A percentile compares a stretch with the other conserved stretches of the same genome.
phyloP scores from a whole-genome alignment of 1,140 invertebrate species.

The Charaxes varanes region DNA sequence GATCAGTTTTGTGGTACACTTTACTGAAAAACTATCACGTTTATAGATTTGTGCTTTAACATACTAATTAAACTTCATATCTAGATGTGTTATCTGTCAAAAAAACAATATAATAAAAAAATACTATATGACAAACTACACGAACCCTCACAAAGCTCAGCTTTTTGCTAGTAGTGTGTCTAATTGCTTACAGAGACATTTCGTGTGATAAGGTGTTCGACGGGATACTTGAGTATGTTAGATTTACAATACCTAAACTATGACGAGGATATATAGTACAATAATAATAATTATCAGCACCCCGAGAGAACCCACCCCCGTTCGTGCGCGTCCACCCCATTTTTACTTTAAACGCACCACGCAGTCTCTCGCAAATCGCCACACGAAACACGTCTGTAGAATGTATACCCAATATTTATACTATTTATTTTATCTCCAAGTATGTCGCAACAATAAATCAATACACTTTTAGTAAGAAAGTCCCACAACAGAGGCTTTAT shows the following conservation, averaged over 20 bases:
- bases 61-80: no score
- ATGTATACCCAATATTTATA: slow-evolving; percentile 23
- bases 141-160: no score
- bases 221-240: not conserved
- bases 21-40: no score
- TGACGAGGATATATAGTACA: not conserved
- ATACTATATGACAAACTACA: no score
- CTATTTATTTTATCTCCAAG: slow-evolving; percentile 2
- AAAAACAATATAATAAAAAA: no score
- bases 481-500: not conserved
- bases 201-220: no score
- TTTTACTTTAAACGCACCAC: slow-evolving; percentile 42
- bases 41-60: no score
- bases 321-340: slow-evolving; percentile 47
- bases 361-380: slow-evolving; percentile 55
- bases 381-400: slow-evolving; percentile 36
- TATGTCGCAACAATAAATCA: slow-evolving; percentile 4
- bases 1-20: no score
- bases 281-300: slow-evolving; percentile 27
- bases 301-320: slow-evolving; percentile 40
- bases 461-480: slow-evolving; percentile 9
- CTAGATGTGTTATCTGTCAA: no score
- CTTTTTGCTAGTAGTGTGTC: no score
- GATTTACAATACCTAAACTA: not conserved
- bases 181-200: no score